Percentiles rank a stretch among this genome's conserved stretches.
Evolutionary conservation across 2,113 vertebrate species (phyloP).

Genomic region (Andinoacara biseriatus): DNA sequence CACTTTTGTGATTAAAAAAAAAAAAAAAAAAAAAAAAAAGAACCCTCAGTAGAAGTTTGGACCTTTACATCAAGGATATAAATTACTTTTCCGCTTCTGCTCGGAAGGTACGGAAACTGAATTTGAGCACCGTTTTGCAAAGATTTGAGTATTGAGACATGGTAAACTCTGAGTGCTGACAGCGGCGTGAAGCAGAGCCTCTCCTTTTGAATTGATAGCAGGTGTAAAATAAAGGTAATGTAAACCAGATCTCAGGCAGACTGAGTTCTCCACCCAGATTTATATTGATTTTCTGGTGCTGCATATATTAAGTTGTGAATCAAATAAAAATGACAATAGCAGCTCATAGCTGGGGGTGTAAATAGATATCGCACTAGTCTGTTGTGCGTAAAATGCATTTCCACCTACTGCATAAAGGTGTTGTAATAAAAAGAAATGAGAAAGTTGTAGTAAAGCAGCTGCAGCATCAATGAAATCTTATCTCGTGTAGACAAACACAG

Average conservation of each 20-base stretch:
- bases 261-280: constrained; percentile 8
- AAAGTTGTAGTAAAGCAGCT: background rate
- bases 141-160: constrained; percentile 10
- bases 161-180: background rate
- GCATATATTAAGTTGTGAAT: constrained; percentile 19
- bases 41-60: background rate
- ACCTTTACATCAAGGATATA: constrained; percentile 31
- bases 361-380: constrained; percentile 6
- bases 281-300: constrained; percentile 40
- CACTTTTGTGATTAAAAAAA: background rate
- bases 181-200: background rate
- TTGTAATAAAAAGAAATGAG: background rate
- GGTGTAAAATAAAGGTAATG: constrained; percentile 18
- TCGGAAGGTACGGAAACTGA: constrained; percentile 12
- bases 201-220: constrained; percentile 2
- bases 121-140: constrained; percentile 20
- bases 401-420: background rate
- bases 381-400: constrained; percentile 2
- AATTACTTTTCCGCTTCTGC: background rate
- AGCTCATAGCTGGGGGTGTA: background rate
- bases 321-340: constrained; percentile 19
- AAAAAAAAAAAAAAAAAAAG: background rate
- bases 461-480: constrained; percentile 1
- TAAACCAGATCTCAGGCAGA: background rate
- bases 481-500: background rate